A percentile compares a stretch with the other conserved stretches of the same genome.
phyloP scores from a whole-genome alignment of 2,113 vertebrate genomes.

The Rhinogobius similis region DNA sequence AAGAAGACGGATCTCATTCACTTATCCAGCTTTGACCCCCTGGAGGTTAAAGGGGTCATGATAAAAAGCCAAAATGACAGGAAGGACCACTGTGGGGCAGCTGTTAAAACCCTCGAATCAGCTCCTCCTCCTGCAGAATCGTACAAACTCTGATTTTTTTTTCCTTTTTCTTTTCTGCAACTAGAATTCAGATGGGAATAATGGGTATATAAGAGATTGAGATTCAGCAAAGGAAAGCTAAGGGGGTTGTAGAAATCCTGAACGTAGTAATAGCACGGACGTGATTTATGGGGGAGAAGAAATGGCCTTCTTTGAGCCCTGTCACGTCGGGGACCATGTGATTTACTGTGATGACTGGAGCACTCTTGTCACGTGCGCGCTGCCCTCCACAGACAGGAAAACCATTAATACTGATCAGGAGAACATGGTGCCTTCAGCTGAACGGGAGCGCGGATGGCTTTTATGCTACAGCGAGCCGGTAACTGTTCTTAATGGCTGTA shows the following conservation, averaged over 20 bases:
- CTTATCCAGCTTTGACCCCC: conserved; percentile 6
- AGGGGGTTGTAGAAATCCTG: background rate
- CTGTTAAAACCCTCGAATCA: conserved; percentile 21
- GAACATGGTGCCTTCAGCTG: conserved; percentile 32
- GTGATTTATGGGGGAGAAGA: conserved; percentile 62
- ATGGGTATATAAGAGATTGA: conserved; percentile 21
- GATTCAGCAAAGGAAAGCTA: conserved; percentile 38
- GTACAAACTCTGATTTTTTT: conserved; percentile 33
- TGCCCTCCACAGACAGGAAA: conserved; percentile 12
- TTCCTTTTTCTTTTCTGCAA: too few species aligned
- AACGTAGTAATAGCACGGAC: conserved; percentile 40
- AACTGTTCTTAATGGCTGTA: conserved; percentile 45
- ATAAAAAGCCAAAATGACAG: conserved; percentile 46
- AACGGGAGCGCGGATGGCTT: conserved; percentile 12
- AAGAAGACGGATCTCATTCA: conserved; percentile 27
- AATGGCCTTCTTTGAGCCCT: conserved; percentile 60
- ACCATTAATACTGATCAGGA: conserved; percentile 61
- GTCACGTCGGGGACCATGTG: conserved; percentile 45
- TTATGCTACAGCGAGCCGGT: conserved; percentile 43
- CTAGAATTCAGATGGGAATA: conserved; percentile 24
- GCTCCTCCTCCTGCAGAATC: conserved; percentile 12
- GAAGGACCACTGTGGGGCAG: conserved; percentile 20
- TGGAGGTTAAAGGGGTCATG: conserved; percentile 38
- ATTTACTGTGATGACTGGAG: conserved; percentile 54
- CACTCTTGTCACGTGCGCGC: conserved; percentile 33